phyloP scores from a whole-genome alignment of 2,113 vertebrate genomes.

The Tamias sibiricus region DNA sequence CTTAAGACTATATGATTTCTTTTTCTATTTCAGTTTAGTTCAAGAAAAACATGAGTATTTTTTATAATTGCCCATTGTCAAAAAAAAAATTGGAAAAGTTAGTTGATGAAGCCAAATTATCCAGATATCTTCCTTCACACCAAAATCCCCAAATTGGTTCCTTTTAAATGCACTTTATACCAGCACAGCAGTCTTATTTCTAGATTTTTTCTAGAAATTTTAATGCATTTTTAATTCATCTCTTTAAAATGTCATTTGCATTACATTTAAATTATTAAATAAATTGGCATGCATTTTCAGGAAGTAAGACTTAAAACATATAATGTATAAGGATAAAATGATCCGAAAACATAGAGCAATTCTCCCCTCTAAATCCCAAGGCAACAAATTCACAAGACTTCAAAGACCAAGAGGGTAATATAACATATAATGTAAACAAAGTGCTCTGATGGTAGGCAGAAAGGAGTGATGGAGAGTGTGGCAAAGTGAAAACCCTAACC shows the following conservation, averaged over 20 bases:
- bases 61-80: not conserved
- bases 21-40: constrained; percentile 27
- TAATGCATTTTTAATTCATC: not conserved
- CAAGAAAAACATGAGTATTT: constrained; percentile 28
- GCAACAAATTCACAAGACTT: not conserved
- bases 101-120: not conserved
- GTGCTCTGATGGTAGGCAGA: not conserved
- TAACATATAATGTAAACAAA: not conserved
- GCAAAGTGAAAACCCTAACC: not conserved
- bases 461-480: not conserved
- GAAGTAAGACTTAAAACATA: constrained; percentile 19
- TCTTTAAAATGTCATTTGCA: constrained; percentile 26
- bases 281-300: not conserved
- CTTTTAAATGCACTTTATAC: constrained; percentile 30
- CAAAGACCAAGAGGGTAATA: not conserved
- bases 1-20: not conserved
- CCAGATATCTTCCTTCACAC: constrained; percentile 19
- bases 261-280: constrained; percentile 38
- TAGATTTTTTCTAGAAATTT: too few species aligned
- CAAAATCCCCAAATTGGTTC: not conserved
- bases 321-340: not conserved
- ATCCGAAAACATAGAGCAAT: not conserved
- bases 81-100: constrained; percentile 40
- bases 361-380: not conserved
- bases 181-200: not conserved